These are phyloP conservation scores for Chymomyza procnemis DNA, from an alignment of 2,888 invertebrate genomes.

Conservation along the genomic window DNA sequence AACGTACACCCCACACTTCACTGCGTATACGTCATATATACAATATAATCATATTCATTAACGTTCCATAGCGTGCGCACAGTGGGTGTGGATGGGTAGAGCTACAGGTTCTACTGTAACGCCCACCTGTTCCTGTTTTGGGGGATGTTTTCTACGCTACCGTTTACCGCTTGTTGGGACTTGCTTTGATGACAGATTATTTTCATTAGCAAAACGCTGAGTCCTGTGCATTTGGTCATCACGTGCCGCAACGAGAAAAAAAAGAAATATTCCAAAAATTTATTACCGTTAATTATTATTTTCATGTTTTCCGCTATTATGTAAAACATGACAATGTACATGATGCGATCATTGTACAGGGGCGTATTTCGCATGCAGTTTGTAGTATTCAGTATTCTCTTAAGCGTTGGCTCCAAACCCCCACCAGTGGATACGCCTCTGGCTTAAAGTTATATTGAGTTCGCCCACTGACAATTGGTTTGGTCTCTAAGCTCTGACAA, in stretches of 20 bases:
- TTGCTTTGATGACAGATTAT: constrained; percentile 76
- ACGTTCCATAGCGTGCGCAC: constrained; percentile 1
- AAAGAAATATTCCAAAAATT: constrained; percentile 24
- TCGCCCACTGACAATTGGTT: constrained; percentile 38
- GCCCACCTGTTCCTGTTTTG: constrained; percentile 62
- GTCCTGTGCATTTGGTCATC: constrained; percentile 46
- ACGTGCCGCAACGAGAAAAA: constrained; percentile 1
- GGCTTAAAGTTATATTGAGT: not conserved
- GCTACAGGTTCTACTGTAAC: constrained; percentile 3
- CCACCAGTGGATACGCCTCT: not conserved
- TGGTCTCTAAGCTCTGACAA: not conserved
- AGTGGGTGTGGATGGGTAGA: not conserved
- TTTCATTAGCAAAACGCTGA: constrained; percentile 65
- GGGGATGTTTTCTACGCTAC: constrained; percentile 26
- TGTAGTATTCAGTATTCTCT: no score
- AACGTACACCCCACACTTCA: constrained; percentile 20
- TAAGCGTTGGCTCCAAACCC: no score
- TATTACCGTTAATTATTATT: constrained; percentile 68
- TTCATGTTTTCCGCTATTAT: constrained; percentile 54
- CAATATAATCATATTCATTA: constrained; percentile 55
- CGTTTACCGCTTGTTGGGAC: constrained; percentile 24
- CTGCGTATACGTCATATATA: constrained; percentile 11
- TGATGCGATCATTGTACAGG: not conserved
- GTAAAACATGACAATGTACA: constrained; percentile 54
- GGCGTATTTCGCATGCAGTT: no score